Evolutionary conservation across 1,140 invertebrate species (phyloP).

Genomic region (Yoshiicerus persimilis): DNA sequence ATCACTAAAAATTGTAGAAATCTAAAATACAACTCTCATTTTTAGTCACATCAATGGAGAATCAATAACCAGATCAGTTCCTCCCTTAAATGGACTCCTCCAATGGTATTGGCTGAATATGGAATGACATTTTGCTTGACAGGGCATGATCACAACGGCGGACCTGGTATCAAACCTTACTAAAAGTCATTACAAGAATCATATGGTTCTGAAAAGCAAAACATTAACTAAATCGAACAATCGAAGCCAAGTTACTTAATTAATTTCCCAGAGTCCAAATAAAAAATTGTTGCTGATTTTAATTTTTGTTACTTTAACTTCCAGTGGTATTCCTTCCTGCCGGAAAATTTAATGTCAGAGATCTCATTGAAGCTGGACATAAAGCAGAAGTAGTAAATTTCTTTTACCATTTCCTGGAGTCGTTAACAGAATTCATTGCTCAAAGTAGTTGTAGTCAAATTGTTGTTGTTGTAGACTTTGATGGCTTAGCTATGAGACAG

Average conservation of each 20-base stretch:
- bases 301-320: neutral
- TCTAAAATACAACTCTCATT: neutral
- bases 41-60: neutral
- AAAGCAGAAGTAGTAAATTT: neutral
- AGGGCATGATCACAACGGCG: neutral
- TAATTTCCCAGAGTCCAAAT: neutral
- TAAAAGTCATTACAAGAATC: no score
- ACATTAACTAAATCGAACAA: no score
- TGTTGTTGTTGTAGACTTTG: neutral
- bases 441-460: neutral
- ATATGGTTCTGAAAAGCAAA: neutral
- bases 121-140: neutral
- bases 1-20: no score
- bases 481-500: neutral
- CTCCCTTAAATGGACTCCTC: neutral
- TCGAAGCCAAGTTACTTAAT: neutral
- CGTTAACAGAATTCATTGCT: neutral
- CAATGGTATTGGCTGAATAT: neutral
- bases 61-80: neutral
- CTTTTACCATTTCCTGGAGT: neutral
- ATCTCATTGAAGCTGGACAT: neutral
- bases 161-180: neutral
- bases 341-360: neutral
- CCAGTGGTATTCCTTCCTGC: neutral
- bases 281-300: neutral